Percentiles rank a stretch among this genome's conserved stretches.
Evolutionary conservation across 1,140 invertebrate species (phyloP).

Genomic region (Homalodisca vitripennis): DNA sequence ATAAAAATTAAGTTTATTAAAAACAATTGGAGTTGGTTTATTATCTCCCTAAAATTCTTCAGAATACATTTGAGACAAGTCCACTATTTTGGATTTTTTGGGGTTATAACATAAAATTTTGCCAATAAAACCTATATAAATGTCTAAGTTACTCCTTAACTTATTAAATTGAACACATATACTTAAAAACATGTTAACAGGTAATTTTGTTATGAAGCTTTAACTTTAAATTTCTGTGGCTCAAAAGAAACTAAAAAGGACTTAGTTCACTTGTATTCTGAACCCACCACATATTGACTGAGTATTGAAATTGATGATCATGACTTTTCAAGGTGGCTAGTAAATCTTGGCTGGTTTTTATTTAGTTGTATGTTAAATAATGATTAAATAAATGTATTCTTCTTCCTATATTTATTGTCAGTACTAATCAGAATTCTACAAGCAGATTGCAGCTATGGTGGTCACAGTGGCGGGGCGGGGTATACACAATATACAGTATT

Average conservation of each 20-base stretch:
- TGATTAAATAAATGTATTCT: no score
- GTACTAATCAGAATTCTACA: no score
- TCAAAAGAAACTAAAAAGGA: neutral
- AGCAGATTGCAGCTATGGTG: no score
- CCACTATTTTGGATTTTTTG: conserved; percentile 5
- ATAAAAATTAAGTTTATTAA: neutral
- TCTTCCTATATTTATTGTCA: no score
- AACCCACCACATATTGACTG: no score
- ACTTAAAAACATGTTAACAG: neutral
- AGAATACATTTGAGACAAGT: conserved; percentile 19
- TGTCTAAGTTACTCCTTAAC: no score
- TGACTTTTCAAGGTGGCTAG: no score
- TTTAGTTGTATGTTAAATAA: no score
- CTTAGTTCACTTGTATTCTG: conserved; percentile 21
- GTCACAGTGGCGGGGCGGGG: no score
- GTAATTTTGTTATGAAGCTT: conserved; percentile 13
- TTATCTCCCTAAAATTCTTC: neutral
- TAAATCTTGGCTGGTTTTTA: no score
- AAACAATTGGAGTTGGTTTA: neutral
- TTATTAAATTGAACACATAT: neutral
- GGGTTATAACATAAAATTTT: neutral
- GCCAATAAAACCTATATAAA: neutral
- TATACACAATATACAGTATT: no score
- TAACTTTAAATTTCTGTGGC: conserved; percentile 17
- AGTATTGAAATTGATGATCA: no score